Evolutionary conservation across 2,113 vertebrate species (phyloP).

Genomic region (Peucedramus taeniatus): DNA sequence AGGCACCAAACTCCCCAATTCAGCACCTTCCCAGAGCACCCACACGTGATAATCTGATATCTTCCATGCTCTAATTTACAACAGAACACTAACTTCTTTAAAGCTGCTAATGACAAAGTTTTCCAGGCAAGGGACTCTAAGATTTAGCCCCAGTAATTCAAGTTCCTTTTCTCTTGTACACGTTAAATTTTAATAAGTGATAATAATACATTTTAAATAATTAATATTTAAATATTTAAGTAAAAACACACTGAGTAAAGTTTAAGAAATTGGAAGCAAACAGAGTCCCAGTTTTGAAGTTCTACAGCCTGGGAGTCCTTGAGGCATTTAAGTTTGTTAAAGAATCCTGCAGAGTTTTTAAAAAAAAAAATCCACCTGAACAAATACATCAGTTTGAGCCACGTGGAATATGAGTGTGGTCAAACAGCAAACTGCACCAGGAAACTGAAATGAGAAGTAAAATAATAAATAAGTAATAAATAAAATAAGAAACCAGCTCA

Average conservation of each 20-base stretch:
- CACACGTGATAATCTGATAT: accelerated
- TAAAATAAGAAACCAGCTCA: not conserved
- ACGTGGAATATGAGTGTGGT: accelerated
- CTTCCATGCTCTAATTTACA: not conserved
- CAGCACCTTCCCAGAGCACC: not conserved
- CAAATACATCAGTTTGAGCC: not conserved
- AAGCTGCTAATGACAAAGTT: not conserved
- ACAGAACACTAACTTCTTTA: accelerated
- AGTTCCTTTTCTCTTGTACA: not conserved
- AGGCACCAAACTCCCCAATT: not conserved
- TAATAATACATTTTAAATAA: not conserved
- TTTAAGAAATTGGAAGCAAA: not conserved
- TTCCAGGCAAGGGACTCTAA: not conserved
- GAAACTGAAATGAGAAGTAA: not conserved
- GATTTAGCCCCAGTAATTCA: not conserved
- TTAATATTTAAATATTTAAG: too few relatives aligned
- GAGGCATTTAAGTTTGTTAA: not conserved
- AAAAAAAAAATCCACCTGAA: not conserved
- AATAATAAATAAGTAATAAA: not conserved
- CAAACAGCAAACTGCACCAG: not conserved
- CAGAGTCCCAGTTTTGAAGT: not conserved
- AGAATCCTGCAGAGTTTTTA: not conserved
- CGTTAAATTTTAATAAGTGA: not conserved
- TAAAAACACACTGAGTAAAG: not conserved
- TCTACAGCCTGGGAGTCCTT: too few relatives aligned